Conservation (phyloP, 2,113 vertebrate species). For the Odocoileus hemionus region DNA sequence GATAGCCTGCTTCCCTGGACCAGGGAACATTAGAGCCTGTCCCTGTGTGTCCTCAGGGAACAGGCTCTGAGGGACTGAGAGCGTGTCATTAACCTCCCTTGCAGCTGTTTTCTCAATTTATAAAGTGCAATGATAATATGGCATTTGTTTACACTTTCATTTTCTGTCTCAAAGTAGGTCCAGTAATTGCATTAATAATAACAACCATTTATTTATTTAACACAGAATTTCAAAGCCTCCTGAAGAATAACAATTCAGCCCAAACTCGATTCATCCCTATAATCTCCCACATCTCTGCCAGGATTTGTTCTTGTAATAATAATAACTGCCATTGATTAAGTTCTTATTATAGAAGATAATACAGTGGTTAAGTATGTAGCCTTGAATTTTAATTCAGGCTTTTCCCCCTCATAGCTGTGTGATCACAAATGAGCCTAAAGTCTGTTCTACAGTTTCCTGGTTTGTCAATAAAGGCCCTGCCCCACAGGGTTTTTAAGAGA, state of each 20-base stretch:
- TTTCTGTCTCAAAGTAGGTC: conserved; percentile 31
- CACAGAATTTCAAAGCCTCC: conserved; percentile 26
- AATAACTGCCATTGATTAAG: not conserved
- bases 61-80: not conserved
- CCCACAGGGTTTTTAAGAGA: not conserved
- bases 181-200: not conserved
- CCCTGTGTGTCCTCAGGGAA: not conserved
- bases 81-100: not conserved
- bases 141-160: not conserved
- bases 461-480: not conserved
- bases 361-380: not conserved
- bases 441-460: not conserved
- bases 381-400: not conserved
- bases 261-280: not conserved
- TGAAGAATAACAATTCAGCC: not conserved
- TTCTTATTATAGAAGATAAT: not conserved
- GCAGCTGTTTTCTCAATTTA: not conserved
- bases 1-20: not conserved
- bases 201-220: not conserved
- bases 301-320: not conserved
- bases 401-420: not conserved
- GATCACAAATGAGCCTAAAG: not conserved
- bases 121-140: not conserved
- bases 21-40: not conserved
- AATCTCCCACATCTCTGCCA: not conserved